phyloP scores from a whole-genome alignment of 2,888 invertebrate species.

The Pimpla rufipes region DNA sequence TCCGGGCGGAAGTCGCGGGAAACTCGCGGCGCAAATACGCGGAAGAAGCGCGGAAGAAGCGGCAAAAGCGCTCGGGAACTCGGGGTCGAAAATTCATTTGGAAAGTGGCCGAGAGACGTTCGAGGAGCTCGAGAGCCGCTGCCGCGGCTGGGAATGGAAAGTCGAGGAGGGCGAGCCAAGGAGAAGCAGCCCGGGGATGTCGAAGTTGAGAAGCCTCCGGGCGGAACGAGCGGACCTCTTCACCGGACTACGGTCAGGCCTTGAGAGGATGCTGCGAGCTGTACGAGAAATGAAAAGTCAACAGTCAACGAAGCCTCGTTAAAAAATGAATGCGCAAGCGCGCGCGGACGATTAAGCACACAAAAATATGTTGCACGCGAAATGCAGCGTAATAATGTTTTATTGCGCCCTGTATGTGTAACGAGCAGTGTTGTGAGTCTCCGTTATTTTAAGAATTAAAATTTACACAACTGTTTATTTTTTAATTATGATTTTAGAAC shows the following conservation, averaged over 20 bases:
- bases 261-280: slow-evolving; percentile 39
- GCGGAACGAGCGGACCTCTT: slow-evolving; percentile 49
- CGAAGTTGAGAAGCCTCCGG: slow-evolving; percentile 53
- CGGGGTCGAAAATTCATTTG: slow-evolving; percentile 53
- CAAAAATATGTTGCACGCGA: neutral
- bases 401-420: neutral
- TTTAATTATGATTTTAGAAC: no score
- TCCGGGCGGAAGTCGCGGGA: slow-evolving; percentile 21
- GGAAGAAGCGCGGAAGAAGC: slow-evolving; percentile 24
- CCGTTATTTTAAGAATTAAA: no score
- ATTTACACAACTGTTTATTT: no score
- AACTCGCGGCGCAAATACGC: slow-evolving; percentile 25
- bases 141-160: slow-evolving; percentile 50
- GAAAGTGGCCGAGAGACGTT: slow-evolving; percentile 37
- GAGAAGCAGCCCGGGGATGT: slow-evolving; percentile 45
- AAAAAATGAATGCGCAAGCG: neutral
- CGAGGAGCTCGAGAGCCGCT: slow-evolving; percentile 44
- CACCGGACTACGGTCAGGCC: slow-evolving; percentile 43
- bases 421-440: no score
- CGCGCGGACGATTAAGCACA: neutral
- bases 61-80: slow-evolving; percentile 31
- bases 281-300: slow-evolving; percentile 52
- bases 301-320: slow-evolving; percentile 18
- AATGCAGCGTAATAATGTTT: neutral
- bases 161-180: slow-evolving; percentile 26